A percentile compares a stretch with the other conserved stretches of the same genome.
These are phyloP conservation scores for Eueremaeus valkanovi DNA, from an alignment of 2,888 invertebrate species.

Conservation along the genomic window DNA sequence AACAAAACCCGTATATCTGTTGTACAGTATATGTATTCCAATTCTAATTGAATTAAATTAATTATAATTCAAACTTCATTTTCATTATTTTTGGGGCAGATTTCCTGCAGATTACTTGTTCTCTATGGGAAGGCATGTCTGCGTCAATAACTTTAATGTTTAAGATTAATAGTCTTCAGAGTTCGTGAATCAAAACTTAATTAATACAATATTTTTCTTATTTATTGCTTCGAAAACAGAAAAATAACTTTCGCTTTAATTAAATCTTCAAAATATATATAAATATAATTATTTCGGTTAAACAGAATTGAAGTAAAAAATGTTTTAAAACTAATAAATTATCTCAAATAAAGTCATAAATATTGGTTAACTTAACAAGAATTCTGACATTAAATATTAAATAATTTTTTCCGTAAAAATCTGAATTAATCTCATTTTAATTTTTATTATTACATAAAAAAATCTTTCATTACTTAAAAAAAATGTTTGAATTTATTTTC, in stretches of 20 bases:
- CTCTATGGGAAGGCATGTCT: constrained; percentile 14
- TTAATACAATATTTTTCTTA: constrained; percentile 1
- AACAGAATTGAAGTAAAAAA: neutral
- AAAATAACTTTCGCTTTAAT: neutral
- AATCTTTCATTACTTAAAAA: too few species aligned
- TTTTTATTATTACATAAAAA: too few species aligned
- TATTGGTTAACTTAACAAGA: neutral
- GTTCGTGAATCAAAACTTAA: constrained; percentile 23
- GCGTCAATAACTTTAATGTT: constrained; percentile 6
- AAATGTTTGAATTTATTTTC: too few species aligned
- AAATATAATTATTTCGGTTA: neutral
- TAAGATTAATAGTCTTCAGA: neutral
- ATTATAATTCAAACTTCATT: neutral
- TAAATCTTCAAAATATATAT: neutral
- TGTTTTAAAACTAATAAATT: neutral
- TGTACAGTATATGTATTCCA: neutral
- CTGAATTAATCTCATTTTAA: too few species aligned
- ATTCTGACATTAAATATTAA: neutral
- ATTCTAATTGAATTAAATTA: constrained; percentile 10
- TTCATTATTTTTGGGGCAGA: constrained; percentile 9
- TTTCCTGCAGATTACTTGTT: neutral
- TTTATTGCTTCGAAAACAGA: neutral
- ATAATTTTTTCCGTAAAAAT: too few species aligned
- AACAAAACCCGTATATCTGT: too few species aligned
- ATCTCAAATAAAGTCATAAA: neutral